These are phyloP conservation scores for Syrrhaptes paradoxus DNA, from an alignment of 2,113 vertebrate genomes.

Conservation along the genomic window DNA sequence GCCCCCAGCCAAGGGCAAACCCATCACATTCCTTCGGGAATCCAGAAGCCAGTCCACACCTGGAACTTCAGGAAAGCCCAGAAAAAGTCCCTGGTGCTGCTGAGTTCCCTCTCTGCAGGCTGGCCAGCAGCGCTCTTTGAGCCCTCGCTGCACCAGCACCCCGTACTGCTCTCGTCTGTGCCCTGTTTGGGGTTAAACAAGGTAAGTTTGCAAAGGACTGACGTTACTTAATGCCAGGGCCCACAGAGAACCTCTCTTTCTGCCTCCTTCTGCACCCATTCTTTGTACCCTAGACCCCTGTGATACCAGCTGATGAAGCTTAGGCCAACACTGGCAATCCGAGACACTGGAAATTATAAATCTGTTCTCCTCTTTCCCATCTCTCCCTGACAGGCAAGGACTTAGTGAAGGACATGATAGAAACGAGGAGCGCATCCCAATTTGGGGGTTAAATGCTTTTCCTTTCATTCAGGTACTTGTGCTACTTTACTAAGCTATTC, in stretches of 20 bases:
- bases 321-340: background rate
- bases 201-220: background rate
- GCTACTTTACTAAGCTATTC: background rate
- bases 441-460: background rate
- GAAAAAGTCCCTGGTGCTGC: background rate
- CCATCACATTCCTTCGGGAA: background rate
- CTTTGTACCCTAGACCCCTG: background rate
- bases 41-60: background rate
- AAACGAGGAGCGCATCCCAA: background rate
- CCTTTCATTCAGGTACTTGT: background rate
- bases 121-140: background rate
- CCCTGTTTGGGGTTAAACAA: background rate
- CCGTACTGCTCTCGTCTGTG: background rate
- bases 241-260: background rate
- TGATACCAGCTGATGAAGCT: background rate
- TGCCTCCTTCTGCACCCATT: background rate
- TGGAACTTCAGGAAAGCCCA: background rate
- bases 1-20: too few relatives aligned
- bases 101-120: too few relatives aligned
- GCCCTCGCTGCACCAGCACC: rapidly evolving
- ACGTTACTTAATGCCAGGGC: background rate
- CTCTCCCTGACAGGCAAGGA: background rate
- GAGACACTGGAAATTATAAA: background rate
- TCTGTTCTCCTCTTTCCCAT: background rate
- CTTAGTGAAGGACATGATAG: background rate